phyloP scores from a whole-genome alignment of 2,888 invertebrate species.

The Corbicula japonica region DNA sequence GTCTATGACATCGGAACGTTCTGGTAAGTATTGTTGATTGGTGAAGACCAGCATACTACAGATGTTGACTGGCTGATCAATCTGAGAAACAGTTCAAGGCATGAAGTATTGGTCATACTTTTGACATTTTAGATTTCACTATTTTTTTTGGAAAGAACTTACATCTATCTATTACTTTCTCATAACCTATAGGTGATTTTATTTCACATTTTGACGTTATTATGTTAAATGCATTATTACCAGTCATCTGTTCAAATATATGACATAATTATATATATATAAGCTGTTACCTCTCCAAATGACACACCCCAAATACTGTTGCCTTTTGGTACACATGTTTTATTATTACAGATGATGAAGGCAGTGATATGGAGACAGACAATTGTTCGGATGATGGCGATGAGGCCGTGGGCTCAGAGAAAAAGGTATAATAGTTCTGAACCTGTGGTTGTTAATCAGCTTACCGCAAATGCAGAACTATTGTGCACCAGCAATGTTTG shows the following conservation, averaged over 20 bases:
- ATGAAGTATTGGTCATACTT: too few relatives aligned
- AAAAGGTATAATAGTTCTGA: slow-evolving; percentile 34
- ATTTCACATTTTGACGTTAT: not conserved
- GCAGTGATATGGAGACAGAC: slow-evolving; percentile 51
- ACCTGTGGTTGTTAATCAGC: not conserved
- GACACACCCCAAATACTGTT: not conserved
- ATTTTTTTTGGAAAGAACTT: not conserved
- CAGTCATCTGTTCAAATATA: not conserved
- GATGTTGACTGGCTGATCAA: too few relatives aligned
- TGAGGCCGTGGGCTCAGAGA: slow-evolving; percentile 28
- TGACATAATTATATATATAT: not conserved
- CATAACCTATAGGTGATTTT: not conserved
- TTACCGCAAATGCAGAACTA: not conserved
- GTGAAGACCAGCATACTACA: not conserved
- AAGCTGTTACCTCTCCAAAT: not conserved
- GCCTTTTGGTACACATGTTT: not conserved
- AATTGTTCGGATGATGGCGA: slow-evolving; percentile 36
- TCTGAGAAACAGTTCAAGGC: too few relatives aligned
- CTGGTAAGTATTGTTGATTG: slow-evolving; percentile 1
- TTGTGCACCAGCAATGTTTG: not conserved
- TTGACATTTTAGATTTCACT: not conserved
- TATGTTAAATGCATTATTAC: not conserved
- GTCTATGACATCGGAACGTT: slow-evolving; percentile 24
- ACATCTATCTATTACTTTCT: not conserved
- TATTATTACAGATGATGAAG: slow-evolving; percentile 31